phyloP scores from a whole-genome alignment of 2,888 invertebrate species.

The Chorisops tibialis region DNA sequence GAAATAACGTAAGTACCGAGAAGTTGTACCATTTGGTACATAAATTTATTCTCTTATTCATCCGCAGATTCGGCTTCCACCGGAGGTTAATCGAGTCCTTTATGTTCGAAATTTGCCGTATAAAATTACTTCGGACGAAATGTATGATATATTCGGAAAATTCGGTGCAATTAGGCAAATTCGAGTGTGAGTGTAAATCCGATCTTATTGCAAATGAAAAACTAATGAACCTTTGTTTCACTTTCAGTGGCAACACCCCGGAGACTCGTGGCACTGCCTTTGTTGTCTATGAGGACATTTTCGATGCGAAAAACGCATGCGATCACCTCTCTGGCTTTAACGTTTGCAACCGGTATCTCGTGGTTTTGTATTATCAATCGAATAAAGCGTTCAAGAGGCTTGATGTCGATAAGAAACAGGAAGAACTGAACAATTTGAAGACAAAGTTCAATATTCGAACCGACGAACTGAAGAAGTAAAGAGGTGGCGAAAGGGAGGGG shows the following conservation, averaged over 20 bases:
- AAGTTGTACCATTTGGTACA: constrained; percentile 29
- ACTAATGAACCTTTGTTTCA: neutral
- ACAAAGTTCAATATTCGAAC: constrained; percentile 83
- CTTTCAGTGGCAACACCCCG: constrained; percentile 87
- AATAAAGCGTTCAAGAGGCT: constrained; percentile 94
- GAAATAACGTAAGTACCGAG: constrained; percentile 70
- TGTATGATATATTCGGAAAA: constrained; percentile 99
- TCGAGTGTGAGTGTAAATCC: constrained; percentile 73
- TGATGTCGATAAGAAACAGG: constrained; percentile 92
- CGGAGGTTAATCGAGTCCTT: constrained; percentile 95
- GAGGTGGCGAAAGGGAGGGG: no score
- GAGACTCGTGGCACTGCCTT: constrained; percentile 98
- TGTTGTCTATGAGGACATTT: constrained; percentile 99
- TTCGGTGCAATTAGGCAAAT: constrained; percentile 99
- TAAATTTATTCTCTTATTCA: constrained; percentile 34
- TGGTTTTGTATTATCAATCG: constrained; percentile 97
- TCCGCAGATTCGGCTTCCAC: constrained; percentile 89
- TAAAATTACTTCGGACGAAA: constrained; percentile 99
- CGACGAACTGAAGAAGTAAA: constrained; percentile 55
- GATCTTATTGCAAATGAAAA: constrained; percentile 12
- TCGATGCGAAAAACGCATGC: constrained; percentile 99
- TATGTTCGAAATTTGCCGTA: constrained; percentile 97
- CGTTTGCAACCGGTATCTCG: constrained; percentile 96
- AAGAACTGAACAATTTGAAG: constrained; percentile 92
- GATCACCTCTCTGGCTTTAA: constrained; percentile 99